phyloP scores from a whole-genome alignment of 2,888 invertebrate genomes.

The Ectobius pallidus region DNA sequence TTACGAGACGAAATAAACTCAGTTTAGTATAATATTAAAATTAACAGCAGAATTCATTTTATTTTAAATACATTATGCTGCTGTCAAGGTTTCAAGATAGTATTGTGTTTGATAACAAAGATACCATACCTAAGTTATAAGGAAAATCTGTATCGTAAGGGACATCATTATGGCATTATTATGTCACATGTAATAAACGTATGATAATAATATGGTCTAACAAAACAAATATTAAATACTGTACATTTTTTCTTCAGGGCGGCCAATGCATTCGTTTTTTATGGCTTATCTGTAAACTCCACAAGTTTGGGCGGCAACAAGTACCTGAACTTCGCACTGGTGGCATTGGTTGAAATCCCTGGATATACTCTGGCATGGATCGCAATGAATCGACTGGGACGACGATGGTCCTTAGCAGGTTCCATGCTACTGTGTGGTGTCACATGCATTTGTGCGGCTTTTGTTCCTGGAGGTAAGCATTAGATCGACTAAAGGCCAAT shows the following conservation, averaged over 20 bases:
- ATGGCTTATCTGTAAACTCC: constrained; percentile 49
- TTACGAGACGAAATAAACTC: too few species aligned
- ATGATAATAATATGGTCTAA: too few species aligned
- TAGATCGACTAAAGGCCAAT: not conserved
- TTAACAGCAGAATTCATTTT: too few species aligned
- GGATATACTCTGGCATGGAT: constrained; percentile 60
- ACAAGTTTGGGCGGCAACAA: constrained; percentile 47
- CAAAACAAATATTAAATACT: not conserved
- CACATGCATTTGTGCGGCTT: constrained; percentile 62
- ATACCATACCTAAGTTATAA: too few species aligned
- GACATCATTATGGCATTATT: too few species aligned
- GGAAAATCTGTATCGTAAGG: too few species aligned
- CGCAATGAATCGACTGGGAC: constrained; percentile 56
- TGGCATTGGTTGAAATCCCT: constrained; percentile 60
- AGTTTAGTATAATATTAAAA: too few species aligned
- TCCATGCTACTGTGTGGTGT: constrained; percentile 60
- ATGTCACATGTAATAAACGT: too few species aligned
- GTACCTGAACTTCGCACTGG: constrained; percentile 48
- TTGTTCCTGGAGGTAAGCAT: constrained; percentile 56
- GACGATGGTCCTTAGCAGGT: constrained; percentile 59
- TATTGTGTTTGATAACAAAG: too few species aligned
- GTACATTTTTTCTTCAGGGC: constrained; percentile 46
- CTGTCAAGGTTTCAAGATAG: too few species aligned
- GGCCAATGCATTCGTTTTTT: constrained; percentile 49
- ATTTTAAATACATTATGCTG: too few species aligned